These are phyloP conservation scores for Fistularia tabacaria DNA, from an alignment of 2,797 vertebrate species.

Conservation along the genomic window DNA sequence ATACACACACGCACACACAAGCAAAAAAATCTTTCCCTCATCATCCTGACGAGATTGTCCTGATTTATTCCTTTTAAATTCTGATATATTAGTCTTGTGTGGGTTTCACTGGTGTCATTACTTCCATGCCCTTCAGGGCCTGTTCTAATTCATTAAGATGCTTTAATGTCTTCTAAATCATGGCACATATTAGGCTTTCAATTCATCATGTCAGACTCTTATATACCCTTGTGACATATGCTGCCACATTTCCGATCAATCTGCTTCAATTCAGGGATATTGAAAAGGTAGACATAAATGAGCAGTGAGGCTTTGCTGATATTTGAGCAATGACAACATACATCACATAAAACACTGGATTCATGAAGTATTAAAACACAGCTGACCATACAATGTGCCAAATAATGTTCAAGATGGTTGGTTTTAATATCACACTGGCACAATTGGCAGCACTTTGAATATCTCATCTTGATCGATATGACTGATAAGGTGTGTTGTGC, in stretches of 20 bases:
- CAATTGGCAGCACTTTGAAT: constrained; percentile 57
- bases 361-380: constrained; percentile 54
- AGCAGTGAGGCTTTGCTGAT: constrained; percentile 33
- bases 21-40: constrained; percentile 29
- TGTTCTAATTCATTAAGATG: constrained; percentile 66
- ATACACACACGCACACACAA: constrained; percentile 9
- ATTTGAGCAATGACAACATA: constrained; percentile 49
- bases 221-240: constrained; percentile 48
- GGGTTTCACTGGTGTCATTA: constrained; percentile 63
- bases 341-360: constrained; percentile 56
- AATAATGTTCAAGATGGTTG: constrained; percentile 61
- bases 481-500: constrained; percentile 36
- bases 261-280: constrained; percentile 24
- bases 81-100: constrained; percentile 62
- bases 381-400: constrained; percentile 57
- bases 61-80: constrained; percentile 63
- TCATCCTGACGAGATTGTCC: constrained; percentile 53
- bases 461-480: constrained; percentile 34
- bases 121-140: constrained; percentile 54
- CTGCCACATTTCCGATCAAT: constrained; percentile 49
- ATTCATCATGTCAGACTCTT: constrained; percentile 59
- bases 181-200: constrained; percentile 55
- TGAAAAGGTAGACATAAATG: constrained; percentile 48
- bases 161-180: constrained; percentile 71
- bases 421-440: constrained; percentile 61